A percentile compares a stretch with the other conserved stretches of the same genome.
phyloP scores from a whole-genome alignment of 2,113 vertebrate species.

The Callipepla squamata region DNA sequence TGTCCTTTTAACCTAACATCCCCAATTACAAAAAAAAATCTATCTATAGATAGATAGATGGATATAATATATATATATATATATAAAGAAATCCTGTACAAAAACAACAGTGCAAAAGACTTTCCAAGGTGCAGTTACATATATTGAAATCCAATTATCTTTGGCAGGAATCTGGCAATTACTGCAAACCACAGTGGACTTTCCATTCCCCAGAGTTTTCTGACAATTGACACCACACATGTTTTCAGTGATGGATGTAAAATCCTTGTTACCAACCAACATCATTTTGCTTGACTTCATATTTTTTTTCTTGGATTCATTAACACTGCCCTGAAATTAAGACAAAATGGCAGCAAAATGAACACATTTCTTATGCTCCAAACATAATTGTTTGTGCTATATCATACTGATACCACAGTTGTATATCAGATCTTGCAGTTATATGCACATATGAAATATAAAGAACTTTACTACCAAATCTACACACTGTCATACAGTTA shows the following conservation, averaged over 20 bases:
- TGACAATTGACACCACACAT: not conserved
- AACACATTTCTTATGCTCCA: not conserved
- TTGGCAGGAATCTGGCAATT: not conserved
- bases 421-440: not conserved
- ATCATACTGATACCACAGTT: not conserved
- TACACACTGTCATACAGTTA: conserved; percentile 7
- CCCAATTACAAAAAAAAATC: not conserved
- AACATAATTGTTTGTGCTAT: conserved; percentile 1
- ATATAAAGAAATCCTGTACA: not conserved
- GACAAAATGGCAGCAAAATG: not conserved
- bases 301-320: not conserved
- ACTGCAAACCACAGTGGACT: not conserved
- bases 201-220: not conserved
- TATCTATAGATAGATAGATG: no score
- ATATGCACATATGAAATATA: not conserved
- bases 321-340: not conserved
- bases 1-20: conserved; percentile 9
- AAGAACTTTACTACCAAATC: not conserved
- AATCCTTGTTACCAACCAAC: not conserved
- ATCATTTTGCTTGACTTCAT: not conserved
- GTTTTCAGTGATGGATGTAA: not conserved
- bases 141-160: not conserved
- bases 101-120: not conserved
- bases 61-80: not conserved
- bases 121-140: not conserved